Evolutionary conservation across 2,888 invertebrate species (phyloP).

Genomic region (Polymixis flavicincta): DNA sequence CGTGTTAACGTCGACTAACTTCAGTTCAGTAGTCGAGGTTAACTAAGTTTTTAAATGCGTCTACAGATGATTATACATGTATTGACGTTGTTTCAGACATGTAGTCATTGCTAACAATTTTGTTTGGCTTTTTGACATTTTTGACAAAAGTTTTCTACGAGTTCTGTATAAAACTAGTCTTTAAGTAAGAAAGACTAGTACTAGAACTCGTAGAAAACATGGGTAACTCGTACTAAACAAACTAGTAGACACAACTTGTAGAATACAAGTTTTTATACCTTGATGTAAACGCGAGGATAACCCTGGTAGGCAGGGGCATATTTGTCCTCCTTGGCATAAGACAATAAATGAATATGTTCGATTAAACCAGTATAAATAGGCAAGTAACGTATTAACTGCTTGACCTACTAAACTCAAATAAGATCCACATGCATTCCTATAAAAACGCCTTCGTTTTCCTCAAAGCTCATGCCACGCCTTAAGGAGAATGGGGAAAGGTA

Average conservation of each 20-base stretch:
- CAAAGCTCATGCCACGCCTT: slow-evolving; percentile 31
- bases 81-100: not conserved
- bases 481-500: slow-evolving; percentile 1
- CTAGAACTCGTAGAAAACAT: too few relatives aligned
- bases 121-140: not conserved
- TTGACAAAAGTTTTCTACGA: too few relatives aligned
- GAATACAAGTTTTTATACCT: not conserved
- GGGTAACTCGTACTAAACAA: not conserved
- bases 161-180: not conserved
- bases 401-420: slow-evolving; percentile 45
- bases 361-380: slow-evolving; percentile 4
- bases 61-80: not conserved
- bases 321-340: not conserved
- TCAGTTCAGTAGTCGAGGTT: not conserved
- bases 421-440: slow-evolving; percentile 3
- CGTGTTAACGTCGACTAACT: not conserved
- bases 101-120: not conserved
- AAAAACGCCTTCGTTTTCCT: slow-evolving; percentile 44
- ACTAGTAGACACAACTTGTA: too few relatives aligned
- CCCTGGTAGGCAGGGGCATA: too few relatives aligned
- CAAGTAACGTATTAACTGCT: slow-evolving; percentile 21
- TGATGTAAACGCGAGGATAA: not conserved
- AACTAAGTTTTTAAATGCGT: not conserved
- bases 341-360: not conserved
- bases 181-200: too few relatives aligned